Base-by-base conservation (phyloP, 2,797 vertebrate genomes). In the Cyprinella venusta region DNA sequence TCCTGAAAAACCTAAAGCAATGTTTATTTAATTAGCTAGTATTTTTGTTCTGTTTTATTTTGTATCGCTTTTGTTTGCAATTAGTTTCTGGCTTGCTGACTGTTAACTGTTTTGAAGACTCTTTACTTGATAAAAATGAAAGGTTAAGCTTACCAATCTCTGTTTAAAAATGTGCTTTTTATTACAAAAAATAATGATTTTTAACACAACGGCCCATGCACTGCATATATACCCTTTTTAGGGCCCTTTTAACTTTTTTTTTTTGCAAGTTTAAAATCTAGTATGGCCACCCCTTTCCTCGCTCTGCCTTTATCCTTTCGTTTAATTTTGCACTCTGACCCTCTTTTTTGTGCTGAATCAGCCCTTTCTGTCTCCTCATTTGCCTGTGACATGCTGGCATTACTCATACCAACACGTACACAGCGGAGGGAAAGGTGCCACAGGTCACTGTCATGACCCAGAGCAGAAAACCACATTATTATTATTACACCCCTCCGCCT, bases 271-370 rank as follows among this genome's bases (percentile, higher is more conserved):
- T 26, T 61, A 61, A 30, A 61, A 30, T 63, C 24, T 30, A 63
- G 59, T 63, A 30, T 7, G 61, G 15, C 2, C 5, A 26, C 13
- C 26, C 13, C 70, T 36, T 33, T 54, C 18, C 48, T 52, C 50
- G 2, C 16, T 64, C 40, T 78, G 1, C 5, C n/a, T 40, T 54
- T 40, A 21, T 42, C 74, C 63, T 84, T 83, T 78, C 54, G 48
- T 65, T 82, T 71, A 13, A 36, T 81, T 82, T 84, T 83, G 69
- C 68, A 80, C 75, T 76, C 78, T 86, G 82, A 72, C 85, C 85
- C 84, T 59, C 61, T 80, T 42, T 90, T 72, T 91, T 79, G 5
- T 90, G 91, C 91, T 93, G 91, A 93, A 88, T 93, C 90, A 89
- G 90, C 87, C 50, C 77, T 85, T 87, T 90, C 75, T 84, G 64